These are phyloP conservation scores for Caenorhabditis zanzibari DNA, from an alignment of 2,888 invertebrate genomes.

Conservation along the genomic window DNA sequence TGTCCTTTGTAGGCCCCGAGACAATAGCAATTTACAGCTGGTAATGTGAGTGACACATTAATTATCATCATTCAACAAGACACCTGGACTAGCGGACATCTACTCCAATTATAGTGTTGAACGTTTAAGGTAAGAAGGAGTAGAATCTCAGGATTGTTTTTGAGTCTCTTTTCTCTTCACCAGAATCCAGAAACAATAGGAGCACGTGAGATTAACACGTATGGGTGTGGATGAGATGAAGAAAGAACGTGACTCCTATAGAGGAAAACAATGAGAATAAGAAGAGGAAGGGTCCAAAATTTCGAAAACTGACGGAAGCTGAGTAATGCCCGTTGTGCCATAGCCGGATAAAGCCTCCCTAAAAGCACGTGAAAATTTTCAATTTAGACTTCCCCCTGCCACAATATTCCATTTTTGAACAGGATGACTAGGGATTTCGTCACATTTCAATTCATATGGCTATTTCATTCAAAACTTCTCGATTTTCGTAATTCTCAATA, in stretches of 20 bases:
- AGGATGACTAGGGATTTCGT: too few species aligned
- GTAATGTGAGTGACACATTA: slow-evolving; percentile 36
- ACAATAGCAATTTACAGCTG: too few species aligned
- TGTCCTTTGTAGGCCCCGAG: too few species aligned
- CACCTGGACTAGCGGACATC: slow-evolving; percentile 28
- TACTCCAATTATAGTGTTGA: slow-evolving; percentile 21
- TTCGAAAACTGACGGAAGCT: not conserved
- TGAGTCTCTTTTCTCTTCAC: too few species aligned
- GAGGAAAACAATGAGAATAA: not conserved
- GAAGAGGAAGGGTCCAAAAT: not conserved
- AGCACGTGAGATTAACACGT: too few species aligned
- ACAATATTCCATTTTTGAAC: slow-evolving; percentile 20
- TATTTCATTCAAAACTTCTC: too few species aligned
- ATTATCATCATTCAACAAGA: slow-evolving; percentile 7
- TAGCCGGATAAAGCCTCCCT: not conserved
- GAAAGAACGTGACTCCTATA: too few species aligned
- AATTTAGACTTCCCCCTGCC: slow-evolving; percentile 39
- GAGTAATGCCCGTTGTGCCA: not conserved
- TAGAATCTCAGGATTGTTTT: not conserved
- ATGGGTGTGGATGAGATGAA: too few species aligned
- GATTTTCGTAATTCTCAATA: too few species aligned
- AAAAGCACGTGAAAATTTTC: slow-evolving; percentile 36
- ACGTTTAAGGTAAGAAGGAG: not conserved
- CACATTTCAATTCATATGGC: too few species aligned
- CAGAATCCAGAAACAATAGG: too few species aligned